Evolutionary conservation across 92 coral and sea anemone species (phyloP), one percentile per base, ranked within the genome.

Genomic region (Galaxea fascicularis): DNA sequence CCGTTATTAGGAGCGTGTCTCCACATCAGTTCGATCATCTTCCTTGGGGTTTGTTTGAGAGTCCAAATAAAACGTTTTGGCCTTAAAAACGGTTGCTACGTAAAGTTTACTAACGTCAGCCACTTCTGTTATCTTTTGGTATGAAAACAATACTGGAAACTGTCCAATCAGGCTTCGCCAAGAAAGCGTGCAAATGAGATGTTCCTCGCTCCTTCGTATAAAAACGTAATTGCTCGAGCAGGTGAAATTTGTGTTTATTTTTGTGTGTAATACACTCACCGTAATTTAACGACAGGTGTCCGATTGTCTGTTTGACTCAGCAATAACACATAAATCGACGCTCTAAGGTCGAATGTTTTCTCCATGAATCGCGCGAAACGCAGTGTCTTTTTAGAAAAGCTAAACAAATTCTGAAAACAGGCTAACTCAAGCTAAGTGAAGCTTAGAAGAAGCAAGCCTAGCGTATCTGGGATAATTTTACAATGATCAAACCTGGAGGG

Each of bases 231-330:
- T 18, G 24, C 30, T 12, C 4, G 12, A 28, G 56, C 84, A 79
- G 84, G 84, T 79, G 84, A n/a, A 53, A 27, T 28, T 15, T 39
- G 18, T 65, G 83, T 78, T 64, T 46, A 64, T 52, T 20, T 17
- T 12, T n/a, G 62, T 20, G n/a, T n/a, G 58, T 41, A 47, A 14
- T 65, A 44, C 49, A n/a, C 28, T 20, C 21, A 11, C 44, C 39
- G 26, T 53, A 21, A 25, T 47, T 18, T 2, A 20, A 51, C 84
- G n/a, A 75, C 84, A 79, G 74, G 84, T 67, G 84, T 79, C 39
- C 26, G 0, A 27, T 1, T 64, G 68, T 59, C 49, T n/a, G 73
- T 41, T 78, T 76, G 63, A 28, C 73, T 64, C 25, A 79, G 63
- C 82, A 64, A 41, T 49, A 78, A 65, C 67, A 7, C 30, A 22